A percentile compares a stretch with the other conserved stretches of the same genome.
phyloP scores from a whole-genome alignment of 1,140 invertebrate species.

The Psix sp. region DNA sequence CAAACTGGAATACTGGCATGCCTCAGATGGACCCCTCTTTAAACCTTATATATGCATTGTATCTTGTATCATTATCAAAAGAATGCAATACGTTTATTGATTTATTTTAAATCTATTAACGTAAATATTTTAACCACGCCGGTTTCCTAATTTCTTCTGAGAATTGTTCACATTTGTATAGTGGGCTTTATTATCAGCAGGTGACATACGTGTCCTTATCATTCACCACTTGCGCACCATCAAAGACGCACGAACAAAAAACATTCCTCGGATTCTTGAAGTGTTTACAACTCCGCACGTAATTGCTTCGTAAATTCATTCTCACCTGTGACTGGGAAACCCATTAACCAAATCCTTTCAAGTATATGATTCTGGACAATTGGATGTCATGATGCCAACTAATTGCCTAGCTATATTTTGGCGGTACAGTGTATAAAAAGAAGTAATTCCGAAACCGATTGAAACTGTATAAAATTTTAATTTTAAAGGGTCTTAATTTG shows the following conservation, averaged over 20 bases:
- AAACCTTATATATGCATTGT: conserved; percentile 8
- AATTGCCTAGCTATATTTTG: conserved; percentile 1
- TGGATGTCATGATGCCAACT: background rate
- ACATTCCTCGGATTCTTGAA: conserved; percentile 28
- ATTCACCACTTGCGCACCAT: background rate
- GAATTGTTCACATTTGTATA: conserved; percentile 8
- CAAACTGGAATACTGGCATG: conserved; percentile 30
- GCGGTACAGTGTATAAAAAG: too few species aligned
- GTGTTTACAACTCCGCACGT: conserved; percentile 25
- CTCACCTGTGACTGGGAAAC: conserved; percentile 14
- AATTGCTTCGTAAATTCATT: conserved; percentile 33
- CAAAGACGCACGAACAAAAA: conserved; percentile 12
- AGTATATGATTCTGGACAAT: background rate
- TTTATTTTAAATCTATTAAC: conserved; percentile 32
- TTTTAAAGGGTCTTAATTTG: too few species aligned
- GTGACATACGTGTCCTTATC: conserved; percentile 15
- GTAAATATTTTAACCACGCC: conserved; percentile 10
- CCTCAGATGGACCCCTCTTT: conserved; percentile 1
- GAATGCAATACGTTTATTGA: conserved; percentile 12
- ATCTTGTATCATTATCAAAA: conserved; percentile 20
- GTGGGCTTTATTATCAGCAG: conserved; percentile 7
- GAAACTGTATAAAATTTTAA: too few species aligned
- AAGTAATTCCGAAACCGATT: too few species aligned
- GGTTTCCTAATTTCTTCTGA: conserved; percentile 1
- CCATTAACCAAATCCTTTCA: conserved; percentile 9